phyloP scores from a whole-genome alignment of 2,888 invertebrate genomes.

The Gasteruption jaculator region DNA sequence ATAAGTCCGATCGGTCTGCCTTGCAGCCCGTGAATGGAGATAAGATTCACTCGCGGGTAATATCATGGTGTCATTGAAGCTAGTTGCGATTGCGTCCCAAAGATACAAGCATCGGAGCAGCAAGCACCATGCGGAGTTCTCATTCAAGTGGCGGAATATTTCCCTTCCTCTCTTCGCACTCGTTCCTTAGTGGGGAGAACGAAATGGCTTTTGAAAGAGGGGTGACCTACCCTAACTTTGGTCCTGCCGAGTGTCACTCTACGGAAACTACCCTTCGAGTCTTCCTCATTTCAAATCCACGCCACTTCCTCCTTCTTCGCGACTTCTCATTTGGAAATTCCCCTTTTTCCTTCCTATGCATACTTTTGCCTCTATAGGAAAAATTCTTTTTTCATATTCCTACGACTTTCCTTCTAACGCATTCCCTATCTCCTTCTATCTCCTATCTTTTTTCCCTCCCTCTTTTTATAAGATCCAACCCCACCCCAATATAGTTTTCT shows the following conservation, averaged over 20 bases:
- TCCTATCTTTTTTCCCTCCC: slow-evolving; percentile 16
- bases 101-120: too few relatives aligned
- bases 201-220: slow-evolving; percentile 3
- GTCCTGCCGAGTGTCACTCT: slow-evolving; percentile 2
- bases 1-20: too few relatives aligned
- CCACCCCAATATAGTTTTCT: slow-evolving; percentile 7
- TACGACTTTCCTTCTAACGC: slow-evolving; percentile 19
- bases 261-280: slow-evolving; percentile 12
- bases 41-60: too few relatives aligned
- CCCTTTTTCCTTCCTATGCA: too few relatives aligned
- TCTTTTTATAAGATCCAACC: slow-evolving; percentile 16
- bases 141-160: slow-evolving; percentile 31
- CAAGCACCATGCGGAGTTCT: slow-evolving; percentile 19
- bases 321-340: too few relatives aligned
- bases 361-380: too few relatives aligned
- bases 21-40: too few relatives aligned
- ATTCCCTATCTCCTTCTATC: slow-evolving; percentile 9
- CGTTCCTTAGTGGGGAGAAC: slow-evolving; percentile 12
- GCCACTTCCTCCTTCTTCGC: slow-evolving; percentile 14
- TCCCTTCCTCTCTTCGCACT: too few relatives aligned
- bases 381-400: slow-evolving; percentile 26
- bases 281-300: too few relatives aligned
- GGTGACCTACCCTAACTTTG: slow-evolving; percentile 23
- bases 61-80: too few relatives aligned
- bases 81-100: slow-evolving; percentile 15